A percentile compares a stretch with the other conserved stretches of the same genome.
Evolutionary conservation across 2,797 vertebrate species (phyloP).

Genomic region (Catostomus latipinnis): DNA sequence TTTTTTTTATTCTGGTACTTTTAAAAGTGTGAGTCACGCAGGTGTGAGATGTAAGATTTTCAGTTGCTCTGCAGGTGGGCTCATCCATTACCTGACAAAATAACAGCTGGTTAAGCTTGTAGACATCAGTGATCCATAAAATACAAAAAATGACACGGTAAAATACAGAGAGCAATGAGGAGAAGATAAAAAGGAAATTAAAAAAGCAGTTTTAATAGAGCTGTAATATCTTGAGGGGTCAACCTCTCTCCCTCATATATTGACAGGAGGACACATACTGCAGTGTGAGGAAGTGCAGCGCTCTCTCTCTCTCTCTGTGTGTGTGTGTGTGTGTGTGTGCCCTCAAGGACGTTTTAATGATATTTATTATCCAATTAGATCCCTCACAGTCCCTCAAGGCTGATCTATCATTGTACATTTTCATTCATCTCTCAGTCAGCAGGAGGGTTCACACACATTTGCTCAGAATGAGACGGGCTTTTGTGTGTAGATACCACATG

Average conservation of each 20-base stretch:
- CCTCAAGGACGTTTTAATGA: conserved; percentile 1
- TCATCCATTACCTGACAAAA: not conserved
- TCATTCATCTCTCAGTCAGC: not conserved
- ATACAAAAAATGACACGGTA: too few species aligned
- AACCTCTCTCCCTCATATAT: too few species aligned
- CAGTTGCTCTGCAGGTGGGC: not conserved
- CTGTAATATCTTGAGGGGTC: too few species aligned
- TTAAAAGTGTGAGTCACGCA: not conserved
- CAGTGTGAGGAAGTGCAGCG: too few species aligned
- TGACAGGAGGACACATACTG: too few species aligned
- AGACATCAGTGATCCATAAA: not conserved
- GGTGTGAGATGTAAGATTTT: not conserved
- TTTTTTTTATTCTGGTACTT: too few species aligned
- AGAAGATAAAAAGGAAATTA: too few species aligned
- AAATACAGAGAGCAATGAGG: too few species aligned
- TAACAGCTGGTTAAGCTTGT: not conserved
- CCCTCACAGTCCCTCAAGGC: not conserved
- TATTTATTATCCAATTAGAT: conserved; percentile 9
- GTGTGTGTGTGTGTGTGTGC: not conserved
- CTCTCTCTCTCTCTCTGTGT: too few species aligned
- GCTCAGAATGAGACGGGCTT: not conserved
- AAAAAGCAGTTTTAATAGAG: too few species aligned
- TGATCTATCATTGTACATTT: not conserved
- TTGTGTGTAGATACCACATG: too few species aligned
- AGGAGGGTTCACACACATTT: conserved; percentile 11